Evolutionary conservation across 2,888 invertebrate genomes (phyloP), one percentile per base, ranked within the genome.

Genomic region (Trachelus stipa): DNA sequence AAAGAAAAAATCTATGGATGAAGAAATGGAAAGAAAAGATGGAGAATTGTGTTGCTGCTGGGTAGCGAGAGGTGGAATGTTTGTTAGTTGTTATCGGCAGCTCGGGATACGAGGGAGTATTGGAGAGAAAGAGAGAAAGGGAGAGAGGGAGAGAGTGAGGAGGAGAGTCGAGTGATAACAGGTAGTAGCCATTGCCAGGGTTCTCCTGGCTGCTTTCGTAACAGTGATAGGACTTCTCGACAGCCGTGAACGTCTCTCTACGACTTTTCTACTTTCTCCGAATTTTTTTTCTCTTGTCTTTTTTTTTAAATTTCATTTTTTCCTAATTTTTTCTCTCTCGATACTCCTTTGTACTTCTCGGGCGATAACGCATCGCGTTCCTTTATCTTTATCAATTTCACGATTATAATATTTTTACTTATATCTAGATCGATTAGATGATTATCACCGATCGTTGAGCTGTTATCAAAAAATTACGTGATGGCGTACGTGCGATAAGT

Each of bases 161-260:
- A 23, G 23, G 23, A 79, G 75, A 80, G 77, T 77, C 76, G 76
- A 83, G 77, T 86, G 88, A 88, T 89, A 88, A 89, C 84, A 87
- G 76, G 81, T 79, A 87, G 88, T 88, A 89, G 85, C 86, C 85
- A 82, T 83, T 79, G 80, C 77, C 83, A 81, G 83, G 81, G 81
- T 82, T 86, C 82, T 80, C 81, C 77, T 81, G 81, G 84, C 82
- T 81, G 83, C 83, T 84, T 35, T 79, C 83, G 83, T 80, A 87
- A 83, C 89, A 89, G 89, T 89, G 86, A 89, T 88, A 89, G 83
- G 81, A 83, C 81, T 84, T 82, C 85, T 79, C 75, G 80, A 83
- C 83, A 81, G 73, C 85, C 82, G 88, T 82, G 84, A 86, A 82
- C 85, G 85, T 85, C 88, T 83, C 83, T 56, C 56, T 79, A 78